Base-by-base conservation (phyloP, 2,888 invertebrate species). In the Nomada ferruginata region DNA sequence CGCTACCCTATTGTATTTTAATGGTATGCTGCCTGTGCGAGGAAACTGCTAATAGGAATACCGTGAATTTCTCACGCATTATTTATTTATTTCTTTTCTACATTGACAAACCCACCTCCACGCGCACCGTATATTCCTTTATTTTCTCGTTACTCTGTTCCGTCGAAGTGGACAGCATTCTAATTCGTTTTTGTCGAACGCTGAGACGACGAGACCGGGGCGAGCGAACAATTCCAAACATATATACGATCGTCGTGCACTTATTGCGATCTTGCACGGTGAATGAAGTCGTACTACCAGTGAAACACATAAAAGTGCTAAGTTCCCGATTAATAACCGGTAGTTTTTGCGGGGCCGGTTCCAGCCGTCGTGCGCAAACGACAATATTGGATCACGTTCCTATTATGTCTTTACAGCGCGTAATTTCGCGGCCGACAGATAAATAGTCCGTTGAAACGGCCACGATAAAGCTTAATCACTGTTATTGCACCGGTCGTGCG, bases 401-500 rank as follows among this genome's bases (percentile, higher is more conserved):
- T 84, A 83, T 86, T 86, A 87, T 72, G 85, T 84, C 84, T 85
- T 85, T 81, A 81, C 85, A 76, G 65, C 73, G 84, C 77, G 80
- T 76, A 87, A 87, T 87, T 81, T 79, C 82, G 80, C 79, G 68
- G 64, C 78, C 60, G 85, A 76, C 74, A 82, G 87, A 85, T 79
- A 83, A 81, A 83, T 75, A 77, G 83, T 63, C 65, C 71, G 82
- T 74, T 76, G 85, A 82, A 80, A 84, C 78, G 69, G 83, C 76
- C 60, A 71, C 84, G 73, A 85, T 84, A 81, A 83, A 84, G 82
- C 75, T 82, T 88, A 87, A 88, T 87, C 86, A 87, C 83, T 82
- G 82, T 88, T 87, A 87, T 86, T 85, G 84, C 75, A 64, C 80
- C 79, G 68, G 83, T 79, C 78, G 59, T 50, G 70, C 61, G 59